Percentiles rank a stretch among this genome's conserved stretches.
Evolutionary conservation across 2,797 vertebrate species (phyloP).

Genomic region (Craterocephalus amniculus): DNA sequence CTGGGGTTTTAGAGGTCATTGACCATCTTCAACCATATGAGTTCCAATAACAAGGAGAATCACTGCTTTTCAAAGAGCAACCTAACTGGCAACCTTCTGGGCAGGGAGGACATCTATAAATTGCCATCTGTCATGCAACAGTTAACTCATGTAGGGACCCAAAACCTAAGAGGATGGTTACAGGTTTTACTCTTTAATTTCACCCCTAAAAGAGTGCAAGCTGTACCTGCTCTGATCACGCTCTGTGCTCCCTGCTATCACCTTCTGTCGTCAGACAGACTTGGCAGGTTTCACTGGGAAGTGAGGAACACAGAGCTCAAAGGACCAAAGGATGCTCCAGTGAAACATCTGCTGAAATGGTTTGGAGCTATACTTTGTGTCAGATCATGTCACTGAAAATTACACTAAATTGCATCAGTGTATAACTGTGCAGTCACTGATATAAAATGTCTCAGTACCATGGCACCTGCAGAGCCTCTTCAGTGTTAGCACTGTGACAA

Average conservation of each 20-base stretch:
- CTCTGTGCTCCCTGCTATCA: constrained; percentile 29
- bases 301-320: constrained; percentile 25
- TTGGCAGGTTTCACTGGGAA: constrained; percentile 31
- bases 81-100: constrained; percentile 2
- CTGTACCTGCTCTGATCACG: constrained; percentile 38
- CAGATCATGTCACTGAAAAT: constrained; percentile 54
- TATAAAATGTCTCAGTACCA: constrained; percentile 35
- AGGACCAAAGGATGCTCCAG: constrained; percentile 36
- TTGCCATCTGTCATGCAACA: constrained; percentile 22
- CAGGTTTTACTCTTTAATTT: constrained; percentile 38
- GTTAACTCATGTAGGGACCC: constrained; percentile 3
- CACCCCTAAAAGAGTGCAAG: constrained; percentile 24
- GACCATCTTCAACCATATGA: neutral
- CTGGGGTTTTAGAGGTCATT: constrained; percentile 1
- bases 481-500: constrained; percentile 3
- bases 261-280: constrained; percentile 49
- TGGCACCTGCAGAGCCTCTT: neutral
- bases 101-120: constrained; percentile 6
- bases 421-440: constrained; percentile 26
- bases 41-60: constrained; percentile 5
- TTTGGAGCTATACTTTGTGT: constrained; percentile 51
- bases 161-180: constrained; percentile 14
- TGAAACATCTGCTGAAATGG: constrained; percentile 58
- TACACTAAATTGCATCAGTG: constrained; percentile 54
- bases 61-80: constrained; percentile 10